Percentiles rank a stretch among this genome's conserved stretches.
Evolutionary conservation across 2,797 vertebrate genomes (phyloP).

Genomic region (Mico argentatus): DNA sequence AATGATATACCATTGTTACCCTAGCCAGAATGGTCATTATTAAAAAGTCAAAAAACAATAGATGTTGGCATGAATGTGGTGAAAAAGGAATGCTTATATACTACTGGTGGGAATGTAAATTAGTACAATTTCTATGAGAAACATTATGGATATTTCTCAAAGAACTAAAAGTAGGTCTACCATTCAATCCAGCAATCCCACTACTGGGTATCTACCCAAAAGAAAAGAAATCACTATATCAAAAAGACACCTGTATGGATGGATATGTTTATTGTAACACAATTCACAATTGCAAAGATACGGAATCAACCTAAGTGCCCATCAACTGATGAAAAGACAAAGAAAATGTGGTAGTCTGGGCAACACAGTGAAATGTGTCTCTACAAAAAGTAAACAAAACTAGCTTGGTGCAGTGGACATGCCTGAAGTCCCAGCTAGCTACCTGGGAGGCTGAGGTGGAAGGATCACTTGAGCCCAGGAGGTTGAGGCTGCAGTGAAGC

Average conservation of each 20-base stretch:
- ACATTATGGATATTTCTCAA: neutral
- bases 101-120: neutral
- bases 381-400: neutral
- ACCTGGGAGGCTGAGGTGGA: neutral
- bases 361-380: neutral
- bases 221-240: neutral
- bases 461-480: neutral
- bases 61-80: neutral
- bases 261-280: neutral
- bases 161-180: neutral
- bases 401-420: neutral
- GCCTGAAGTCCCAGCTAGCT: neutral
- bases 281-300: neutral
- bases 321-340: neutral
- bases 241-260: neutral
- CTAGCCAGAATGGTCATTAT: neutral
- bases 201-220: neutral
- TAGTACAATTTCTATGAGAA: neutral
- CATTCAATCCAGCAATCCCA: neutral
- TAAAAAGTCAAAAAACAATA: neutral
- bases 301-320: neutral
- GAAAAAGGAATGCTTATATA: neutral
- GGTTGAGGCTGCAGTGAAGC: neutral
- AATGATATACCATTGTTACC: neutral
- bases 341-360: neutral